Evolutionary conservation across 2,113 vertebrate species (phyloP).

Genomic region (Telmatochromis sp.): DNA sequence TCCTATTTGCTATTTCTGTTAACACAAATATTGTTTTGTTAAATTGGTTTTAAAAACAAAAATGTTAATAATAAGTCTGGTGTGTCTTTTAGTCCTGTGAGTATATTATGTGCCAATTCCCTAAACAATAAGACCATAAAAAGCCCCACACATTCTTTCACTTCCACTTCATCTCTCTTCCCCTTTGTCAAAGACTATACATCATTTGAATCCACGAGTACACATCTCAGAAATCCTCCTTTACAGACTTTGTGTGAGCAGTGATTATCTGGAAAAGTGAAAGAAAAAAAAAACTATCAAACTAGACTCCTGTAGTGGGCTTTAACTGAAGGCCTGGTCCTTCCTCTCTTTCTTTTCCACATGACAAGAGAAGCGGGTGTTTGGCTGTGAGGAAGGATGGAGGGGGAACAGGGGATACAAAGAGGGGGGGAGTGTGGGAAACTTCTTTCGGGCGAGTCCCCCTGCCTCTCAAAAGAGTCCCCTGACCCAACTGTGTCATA

Average conservation of each 20-base stretch:
- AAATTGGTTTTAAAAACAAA: background rate
- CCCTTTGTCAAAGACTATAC: background rate
- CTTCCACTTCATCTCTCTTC: background rate
- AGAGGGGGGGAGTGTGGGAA: conserved; percentile 60
- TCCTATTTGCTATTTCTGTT: background rate
- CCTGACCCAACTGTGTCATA: conserved; percentile 22
- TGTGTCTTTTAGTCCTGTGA: background rate
- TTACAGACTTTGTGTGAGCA: background rate
- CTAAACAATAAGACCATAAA: background rate
- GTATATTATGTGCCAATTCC: background rate
- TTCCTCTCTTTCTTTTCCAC: conserved; percentile 35
- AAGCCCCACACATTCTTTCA: background rate
- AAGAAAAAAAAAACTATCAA: conserved; percentile 1
- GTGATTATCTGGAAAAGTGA: conserved; percentile 6
- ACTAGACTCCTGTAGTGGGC: conserved; percentile 33
- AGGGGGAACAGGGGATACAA: conserved; percentile 6
- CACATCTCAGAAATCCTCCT: background rate
- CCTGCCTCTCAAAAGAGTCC: conserved; percentile 46
- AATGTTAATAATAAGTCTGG: background rate
- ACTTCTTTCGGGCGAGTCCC: conserved; percentile 35
- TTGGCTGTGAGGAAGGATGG: conserved; percentile 24
- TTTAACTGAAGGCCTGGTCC: conserved; percentile 17
- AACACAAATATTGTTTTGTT: background rate
- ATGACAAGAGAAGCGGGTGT: conserved; percentile 20
- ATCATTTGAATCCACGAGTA: background rate